Evolutionary conservation across 2,113 vertebrate genomes (phyloP), one percentile per base, ranked within the genome.

Genomic region (Lamprotornis superbus): DNA sequence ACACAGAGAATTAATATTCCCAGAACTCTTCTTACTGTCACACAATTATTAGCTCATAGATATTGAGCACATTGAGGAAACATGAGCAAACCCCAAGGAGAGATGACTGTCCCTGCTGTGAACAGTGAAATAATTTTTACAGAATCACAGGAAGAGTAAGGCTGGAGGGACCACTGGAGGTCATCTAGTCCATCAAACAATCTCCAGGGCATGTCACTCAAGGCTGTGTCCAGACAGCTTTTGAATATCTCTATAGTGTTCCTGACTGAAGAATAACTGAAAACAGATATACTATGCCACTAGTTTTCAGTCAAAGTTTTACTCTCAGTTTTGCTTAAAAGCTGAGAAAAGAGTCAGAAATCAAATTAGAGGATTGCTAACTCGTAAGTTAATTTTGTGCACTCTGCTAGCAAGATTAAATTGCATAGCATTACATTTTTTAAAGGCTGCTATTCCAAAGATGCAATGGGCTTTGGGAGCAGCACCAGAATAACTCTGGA

Each of bases 1-100:
- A 83, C 53, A 80, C 70, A 65, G 50, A 79, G 11, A 67, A 87
- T 85, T 91, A 91, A 74, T 91, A 87, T 91, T 90, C 63, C 59
- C 10, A 57, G 21, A 53, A 49, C 33, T 81, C n/a, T 64, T 84
- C 28, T 61, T 85, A 56, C 50, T 73, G 37, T 75, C 37, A 60
- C 37, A 68, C 14, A 59, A 28, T 94, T 74, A 59, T 69, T 81
- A 81, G 33, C 28, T 83, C 25, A 30, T 53, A 69, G 46, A 21
- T 7, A 3, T 22, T 77, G 19, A 40, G 18, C 56, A 12, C 50
- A 70, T 88, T 89, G 37, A 57, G 61, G 75, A 90, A 81, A 83
- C 28, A 83, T 6, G 19, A 76, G n/a, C 19, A 46, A 39, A 83
- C 6, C 60, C 90, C 21, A 76, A 53, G 39, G 24, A 87, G 33